Evolutionary conservation across 2,797 vertebrate species (phyloP).

Genomic region (Phaenicophaeus curvirostris): DNA sequence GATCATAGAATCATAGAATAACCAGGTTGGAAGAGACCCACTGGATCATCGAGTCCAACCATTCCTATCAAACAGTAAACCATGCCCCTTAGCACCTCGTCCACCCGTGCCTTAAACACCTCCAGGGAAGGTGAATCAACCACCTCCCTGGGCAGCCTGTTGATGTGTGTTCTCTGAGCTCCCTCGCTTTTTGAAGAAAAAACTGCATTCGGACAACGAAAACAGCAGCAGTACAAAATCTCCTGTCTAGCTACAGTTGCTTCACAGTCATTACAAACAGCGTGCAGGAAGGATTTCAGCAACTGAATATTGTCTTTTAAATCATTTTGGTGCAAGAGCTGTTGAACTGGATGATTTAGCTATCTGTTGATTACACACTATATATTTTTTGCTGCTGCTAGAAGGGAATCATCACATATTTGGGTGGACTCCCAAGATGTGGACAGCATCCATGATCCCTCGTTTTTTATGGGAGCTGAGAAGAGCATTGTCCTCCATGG

Average conservation of each 20-base stretch:
- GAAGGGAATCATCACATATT: background rate
- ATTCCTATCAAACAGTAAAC: too few relatives aligned
- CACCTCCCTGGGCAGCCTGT: too few relatives aligned
- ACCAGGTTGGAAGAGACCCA: too few relatives aligned
- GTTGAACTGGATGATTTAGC: slow-evolving; percentile 38
- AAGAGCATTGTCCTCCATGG: background rate
- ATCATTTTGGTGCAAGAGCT: slow-evolving; percentile 1
- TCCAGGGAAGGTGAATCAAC: too few relatives aligned
- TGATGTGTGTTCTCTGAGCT: background rate
- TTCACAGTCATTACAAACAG: background rate
- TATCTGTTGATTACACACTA: slow-evolving; percentile 8
- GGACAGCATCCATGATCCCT: background rate
- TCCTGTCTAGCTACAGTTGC: background rate
- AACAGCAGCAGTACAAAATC: background rate
- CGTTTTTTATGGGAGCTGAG: background rate
- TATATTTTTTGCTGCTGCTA: background rate
- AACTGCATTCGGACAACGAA: background rate
- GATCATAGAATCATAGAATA: too few relatives aligned
- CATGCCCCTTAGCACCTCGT: too few relatives aligned
- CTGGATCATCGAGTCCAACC: too few relatives aligned
- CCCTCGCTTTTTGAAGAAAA: background rate
- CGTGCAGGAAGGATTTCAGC: background rate
- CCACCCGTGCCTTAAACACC: too few relatives aligned
- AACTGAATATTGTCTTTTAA: background rate
- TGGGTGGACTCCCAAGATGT: background rate